Conservation (phyloP, 2,888 invertebrate species). For the Tuta absoluta region DNA sequence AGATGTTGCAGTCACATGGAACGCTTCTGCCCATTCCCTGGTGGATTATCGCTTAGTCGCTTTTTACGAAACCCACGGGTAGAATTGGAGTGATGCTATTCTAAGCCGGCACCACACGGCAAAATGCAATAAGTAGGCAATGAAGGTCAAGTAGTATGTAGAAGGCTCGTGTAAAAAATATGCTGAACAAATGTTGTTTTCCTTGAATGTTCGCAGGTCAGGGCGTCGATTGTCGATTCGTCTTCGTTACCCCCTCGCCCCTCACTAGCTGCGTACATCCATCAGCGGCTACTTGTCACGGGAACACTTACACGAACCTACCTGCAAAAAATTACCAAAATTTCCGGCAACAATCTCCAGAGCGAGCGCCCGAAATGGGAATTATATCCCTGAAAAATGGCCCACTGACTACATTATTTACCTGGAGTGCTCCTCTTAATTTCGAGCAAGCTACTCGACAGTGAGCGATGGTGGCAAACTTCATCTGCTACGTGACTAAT, state of each 20-base stretch:
- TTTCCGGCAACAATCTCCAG: conserved; percentile 19
- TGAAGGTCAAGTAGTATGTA: not conserved
- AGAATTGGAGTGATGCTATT: too few relatives aligned
- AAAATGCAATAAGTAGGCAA: too few relatives aligned
- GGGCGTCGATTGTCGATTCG: conserved; percentile 49
- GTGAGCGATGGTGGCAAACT: conserved; percentile 26
- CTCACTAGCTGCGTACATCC: conserved; percentile 21
- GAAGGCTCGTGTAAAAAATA: not conserved
- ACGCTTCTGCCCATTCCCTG: too few relatives aligned
- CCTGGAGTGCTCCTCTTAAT: conserved; percentile 27
- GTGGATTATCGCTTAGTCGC: too few relatives aligned
- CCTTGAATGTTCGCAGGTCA: conserved; percentile 59
- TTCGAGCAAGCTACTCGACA: conserved; percentile 22
- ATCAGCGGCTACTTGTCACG: conserved; percentile 7
- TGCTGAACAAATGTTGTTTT: conserved; percentile 42
- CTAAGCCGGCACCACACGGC: too few relatives aligned
- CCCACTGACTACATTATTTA: conserved; percentile 24
- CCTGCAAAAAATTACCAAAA: conserved; percentile 2
- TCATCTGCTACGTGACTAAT: conserved; percentile 27
- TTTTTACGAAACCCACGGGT: too few relatives aligned
- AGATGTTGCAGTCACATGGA: too few relatives aligned
- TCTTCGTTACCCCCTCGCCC: conserved; percentile 61
- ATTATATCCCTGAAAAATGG: conserved; percentile 26
- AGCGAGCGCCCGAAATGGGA: conserved; percentile 17
- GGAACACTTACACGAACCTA: not conserved